Base-by-base conservation (phyloP, 1,140 invertebrate genomes). In the Formica selysi region DNA sequence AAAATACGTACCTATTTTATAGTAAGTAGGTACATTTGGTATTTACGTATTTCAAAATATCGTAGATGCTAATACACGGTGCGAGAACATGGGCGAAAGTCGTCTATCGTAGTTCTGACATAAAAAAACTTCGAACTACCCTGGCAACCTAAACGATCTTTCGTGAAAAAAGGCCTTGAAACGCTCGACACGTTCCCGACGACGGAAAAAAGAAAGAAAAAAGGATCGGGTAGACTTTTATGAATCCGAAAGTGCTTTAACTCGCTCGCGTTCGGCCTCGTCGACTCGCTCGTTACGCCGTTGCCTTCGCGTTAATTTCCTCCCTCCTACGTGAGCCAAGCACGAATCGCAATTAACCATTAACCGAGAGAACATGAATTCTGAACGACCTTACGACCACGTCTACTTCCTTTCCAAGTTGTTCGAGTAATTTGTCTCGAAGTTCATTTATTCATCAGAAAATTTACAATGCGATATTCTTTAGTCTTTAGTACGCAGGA, bases 241-340 rank as follows among this genome's bases (percentile, higher is more conserved):
- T 65, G 86, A 79, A 79, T 87, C 67, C 81, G 36, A n/a, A 3
- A 71, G 51, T 65, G 65, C 41, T 81, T 81, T 59, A 71, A 68
- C 59, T 59, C 54, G 67, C 51, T 26, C 44, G 6, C 38, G 74
- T 65, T 86, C n/a, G 59, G n/a, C 41, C 38, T 65, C 70, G 67
- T 59, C 67, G 62, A 79, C 44, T 79, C 32, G 41, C 41, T 79
- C 61, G 44, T 79, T 67, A 79, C n/a, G 61, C 8, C 62, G 19
- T 13, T 51, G 61, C 44, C 44, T 48, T 41, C 48, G 36, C 6
- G 51, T 59, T 71, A 80, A 80, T 71, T 80, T 71, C 6, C 11
- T 71, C 10, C 11, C 22, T 70, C 38, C 48, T n/a, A 70, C 26
- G 36, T 41, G 51, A 65, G 11, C 36, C 16, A 32, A 71, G 51